These are phyloP conservation scores for Quadroppia sp. DNA, from an alignment of 2,888 invertebrate species.

Conservation along the genomic window DNA sequence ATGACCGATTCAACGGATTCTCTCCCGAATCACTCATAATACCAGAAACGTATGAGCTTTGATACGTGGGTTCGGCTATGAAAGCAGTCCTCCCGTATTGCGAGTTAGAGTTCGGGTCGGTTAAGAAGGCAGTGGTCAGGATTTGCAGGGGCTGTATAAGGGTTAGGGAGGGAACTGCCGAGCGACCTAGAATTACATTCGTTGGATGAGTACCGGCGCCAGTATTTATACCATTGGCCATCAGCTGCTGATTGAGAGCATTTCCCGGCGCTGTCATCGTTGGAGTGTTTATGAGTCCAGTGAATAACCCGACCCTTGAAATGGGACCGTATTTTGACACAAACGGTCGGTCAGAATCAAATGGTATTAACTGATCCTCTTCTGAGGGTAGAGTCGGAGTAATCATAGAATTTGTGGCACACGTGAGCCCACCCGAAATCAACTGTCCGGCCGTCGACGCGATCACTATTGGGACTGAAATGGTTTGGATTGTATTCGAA, in stretches of 20 bases:
- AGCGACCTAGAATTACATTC: conserved; percentile 37
- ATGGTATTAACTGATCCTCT: conserved; percentile 65
- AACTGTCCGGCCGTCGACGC: background rate
- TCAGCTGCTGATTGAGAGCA: conserved; percentile 3
- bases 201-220: conserved; percentile 36
- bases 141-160: conserved; percentile 37
- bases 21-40: background rate
- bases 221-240: background rate
- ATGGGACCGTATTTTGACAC: conserved; percentile 68
- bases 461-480: conserved; percentile 1
- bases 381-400: conserved; percentile 53
- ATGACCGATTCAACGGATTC: background rate
- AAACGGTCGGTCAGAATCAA: conserved; percentile 61
- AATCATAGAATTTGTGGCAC: background rate
- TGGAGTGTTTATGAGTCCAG: conserved; percentile 38
- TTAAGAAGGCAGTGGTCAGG: conserved; percentile 8
- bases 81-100: conserved; percentile 25
- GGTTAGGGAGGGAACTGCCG: conserved; percentile 35
- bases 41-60: conserved; percentile 20
- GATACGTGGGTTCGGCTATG: conserved; percentile 24
- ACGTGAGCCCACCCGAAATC: background rate
- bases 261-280: conserved; percentile 36
- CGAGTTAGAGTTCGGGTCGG: conserved; percentile 13
- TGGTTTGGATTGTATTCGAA: conserved; percentile 1
- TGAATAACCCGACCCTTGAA: conserved; percentile 56